A percentile compares a stretch with the other conserved stretches of the same genome.
Conservation (phyloP, 2,888 invertebrate genomes). For the Yponomeuta evonymella region DNA sequence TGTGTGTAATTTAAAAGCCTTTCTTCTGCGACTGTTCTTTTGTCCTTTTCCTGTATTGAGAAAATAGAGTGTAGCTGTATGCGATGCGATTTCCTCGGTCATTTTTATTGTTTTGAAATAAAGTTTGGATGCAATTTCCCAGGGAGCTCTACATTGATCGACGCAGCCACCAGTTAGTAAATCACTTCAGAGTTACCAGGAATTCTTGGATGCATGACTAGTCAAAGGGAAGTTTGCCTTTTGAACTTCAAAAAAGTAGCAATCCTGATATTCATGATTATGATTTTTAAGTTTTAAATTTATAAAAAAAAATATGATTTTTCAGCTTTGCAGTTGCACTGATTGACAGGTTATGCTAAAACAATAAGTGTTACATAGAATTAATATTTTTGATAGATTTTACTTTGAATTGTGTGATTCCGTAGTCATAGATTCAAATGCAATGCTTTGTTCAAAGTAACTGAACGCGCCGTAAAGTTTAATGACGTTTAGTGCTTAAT, state of each 20-base stretch:
- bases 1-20: not conserved
- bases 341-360: too few species aligned
- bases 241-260: not conserved
- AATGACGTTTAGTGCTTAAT: too few species aligned
- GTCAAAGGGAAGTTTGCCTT: not conserved
- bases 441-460: too few species aligned
- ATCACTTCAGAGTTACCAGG: not conserved
- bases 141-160: not conserved
- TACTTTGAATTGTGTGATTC: too few species aligned
- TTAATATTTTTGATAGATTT: too few species aligned
- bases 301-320: too few species aligned
- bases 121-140: not conserved
- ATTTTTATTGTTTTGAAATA: not conserved
- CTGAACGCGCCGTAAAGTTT: too few species aligned
- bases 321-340: too few species aligned
- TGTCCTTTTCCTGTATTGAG: not conserved
- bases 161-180: not conserved
- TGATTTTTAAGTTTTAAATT: too few species aligned
- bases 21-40: not conserved
- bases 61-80: not conserved
- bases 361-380: too few species aligned
- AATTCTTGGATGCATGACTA: not conserved
- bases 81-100: not conserved
- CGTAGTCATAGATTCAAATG: too few species aligned
- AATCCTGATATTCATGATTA: too few species aligned